Percentiles rank a stretch among this genome's conserved stretches.
These are phyloP conservation scores for Forpus xanthops DNA, from an alignment of 2,797 vertebrate genomes.

Conservation along the genomic window DNA sequence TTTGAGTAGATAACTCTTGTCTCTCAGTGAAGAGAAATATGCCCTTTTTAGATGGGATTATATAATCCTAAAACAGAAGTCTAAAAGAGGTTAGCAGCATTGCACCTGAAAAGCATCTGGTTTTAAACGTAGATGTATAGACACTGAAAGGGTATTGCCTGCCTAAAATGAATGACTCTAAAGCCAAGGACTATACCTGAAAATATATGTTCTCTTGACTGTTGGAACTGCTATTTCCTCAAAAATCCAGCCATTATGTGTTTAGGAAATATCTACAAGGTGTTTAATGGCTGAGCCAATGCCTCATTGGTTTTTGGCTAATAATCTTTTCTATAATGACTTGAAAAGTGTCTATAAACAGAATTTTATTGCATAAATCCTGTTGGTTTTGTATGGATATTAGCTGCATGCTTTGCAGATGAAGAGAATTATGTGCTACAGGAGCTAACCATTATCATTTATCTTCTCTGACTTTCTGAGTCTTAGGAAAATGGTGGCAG, in stretches of 20 bases:
- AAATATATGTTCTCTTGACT: background rate
- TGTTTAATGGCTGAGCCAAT: constrained; percentile 10
- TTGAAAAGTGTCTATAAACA: constrained; percentile 12
- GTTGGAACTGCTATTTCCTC: background rate
- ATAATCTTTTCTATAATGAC: background rate
- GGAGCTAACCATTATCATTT: constrained; percentile 4
- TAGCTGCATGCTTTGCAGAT: background rate
- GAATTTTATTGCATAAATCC: constrained; percentile 36
- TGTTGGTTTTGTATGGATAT: background rate
- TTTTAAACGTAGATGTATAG: background rate
- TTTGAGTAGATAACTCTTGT: background rate
- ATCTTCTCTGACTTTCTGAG: constrained; percentile 18
- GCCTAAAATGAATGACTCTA: background rate
- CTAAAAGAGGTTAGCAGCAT: background rate
- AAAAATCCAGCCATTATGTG: background rate
- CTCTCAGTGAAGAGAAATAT: background rate
- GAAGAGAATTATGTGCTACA: constrained; percentile 12
- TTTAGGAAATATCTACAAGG: constrained; percentile 3
- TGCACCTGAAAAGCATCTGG: background rate
- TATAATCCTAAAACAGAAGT: background rate
- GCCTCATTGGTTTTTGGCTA: constrained; percentile 36
- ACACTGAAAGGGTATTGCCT: background rate
- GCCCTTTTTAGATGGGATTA: background rate
- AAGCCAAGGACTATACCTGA: background rate
- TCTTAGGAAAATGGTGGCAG: background rate